A percentile compares a stretch with the other conserved stretches of the same genome.
Conservation (phyloP, 2,797 vertebrate species). For the Garrulus glandarius region DNA sequence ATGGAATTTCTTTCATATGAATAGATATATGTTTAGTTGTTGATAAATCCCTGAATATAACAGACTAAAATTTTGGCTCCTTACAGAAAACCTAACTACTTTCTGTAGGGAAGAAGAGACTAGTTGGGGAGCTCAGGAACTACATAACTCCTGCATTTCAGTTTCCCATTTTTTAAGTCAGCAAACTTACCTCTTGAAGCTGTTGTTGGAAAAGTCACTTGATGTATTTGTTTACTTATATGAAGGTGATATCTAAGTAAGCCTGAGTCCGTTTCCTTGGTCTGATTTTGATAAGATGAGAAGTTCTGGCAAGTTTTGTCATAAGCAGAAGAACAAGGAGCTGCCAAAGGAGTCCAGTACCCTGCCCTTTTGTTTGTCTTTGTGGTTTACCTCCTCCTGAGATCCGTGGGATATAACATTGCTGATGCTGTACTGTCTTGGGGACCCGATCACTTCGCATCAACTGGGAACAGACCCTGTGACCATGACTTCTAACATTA, state of each 20-base stretch:
- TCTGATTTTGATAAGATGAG: not conserved
- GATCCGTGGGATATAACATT: not conserved
- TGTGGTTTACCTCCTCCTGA: not conserved
- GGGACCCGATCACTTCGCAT: not conserved
- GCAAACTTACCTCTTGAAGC: not conserved
- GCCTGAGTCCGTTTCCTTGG: not conserved
- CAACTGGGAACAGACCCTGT: not conserved
- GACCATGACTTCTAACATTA: not conserved
- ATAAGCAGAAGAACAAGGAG: not conserved
- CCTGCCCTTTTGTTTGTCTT: not conserved
- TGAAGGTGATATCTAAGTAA: not conserved
- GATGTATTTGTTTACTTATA: not conserved
- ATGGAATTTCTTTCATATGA: not conserved
- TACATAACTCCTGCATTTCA: not conserved
- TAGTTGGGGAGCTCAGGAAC: not conserved
- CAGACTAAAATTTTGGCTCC: not conserved
- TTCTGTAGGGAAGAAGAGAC: not conserved
- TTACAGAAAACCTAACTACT: not conserved
- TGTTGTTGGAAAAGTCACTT: not conserved
- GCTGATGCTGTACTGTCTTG: not conserved
- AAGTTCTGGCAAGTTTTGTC: not conserved
- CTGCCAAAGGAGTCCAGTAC: not conserved
- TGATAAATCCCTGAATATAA: not conserved
- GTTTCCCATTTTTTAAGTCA: not conserved
- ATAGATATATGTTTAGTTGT: not conserved